Base-by-base conservation (phyloP, 2,797 vertebrate genomes). In the Danio tinwini region DNA sequence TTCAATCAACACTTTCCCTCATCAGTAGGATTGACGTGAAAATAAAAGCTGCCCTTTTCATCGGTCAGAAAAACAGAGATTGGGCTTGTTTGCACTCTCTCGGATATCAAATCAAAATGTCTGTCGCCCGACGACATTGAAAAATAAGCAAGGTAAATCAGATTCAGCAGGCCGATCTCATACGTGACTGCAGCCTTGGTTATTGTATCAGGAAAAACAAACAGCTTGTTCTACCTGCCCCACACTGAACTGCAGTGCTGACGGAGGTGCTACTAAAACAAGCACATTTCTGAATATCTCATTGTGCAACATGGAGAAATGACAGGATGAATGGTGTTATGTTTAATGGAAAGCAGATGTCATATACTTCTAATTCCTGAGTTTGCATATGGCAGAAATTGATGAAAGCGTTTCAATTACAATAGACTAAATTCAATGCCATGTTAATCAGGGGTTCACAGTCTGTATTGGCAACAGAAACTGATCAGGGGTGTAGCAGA, bases 91-190 rank as follows among this genome's bases (percentile, higher is more conserved):
- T 40, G 40, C 62, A 12, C 7, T 4, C 40, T 37, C 42, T 55
- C 19, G 4, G 6, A 67, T 64, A 67, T 76, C 19, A 67, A 67
- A 68, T 68, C 63, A 37, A 67, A 58, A 37, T 5, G 9, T 12
- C 16, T 12, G 67, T 50, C 29, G 3, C 17, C 13, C 17, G 7
- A 44, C 71, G 73, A 81, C 63, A 75, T 19, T 29, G 12, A 39
- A 74, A 75, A 75, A 81, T 75, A 81, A 81, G 58, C 55, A 75
- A 59, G 49, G 62, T 39, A 67, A 45, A 56, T 76, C 52, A 49
- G 72, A 70, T 67, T 45, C 64, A 70, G 63, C 39, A 39, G 73
- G 5, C 47, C 56, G 8, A 55, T 70, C 16, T 55, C 21, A 42
- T 61, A 11, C 44, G 64, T 55, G 37, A 61, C 72, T 69, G 39